phyloP scores from a whole-genome alignment of 2,113 vertebrate genomes.

The Prunella himalayana region DNA sequence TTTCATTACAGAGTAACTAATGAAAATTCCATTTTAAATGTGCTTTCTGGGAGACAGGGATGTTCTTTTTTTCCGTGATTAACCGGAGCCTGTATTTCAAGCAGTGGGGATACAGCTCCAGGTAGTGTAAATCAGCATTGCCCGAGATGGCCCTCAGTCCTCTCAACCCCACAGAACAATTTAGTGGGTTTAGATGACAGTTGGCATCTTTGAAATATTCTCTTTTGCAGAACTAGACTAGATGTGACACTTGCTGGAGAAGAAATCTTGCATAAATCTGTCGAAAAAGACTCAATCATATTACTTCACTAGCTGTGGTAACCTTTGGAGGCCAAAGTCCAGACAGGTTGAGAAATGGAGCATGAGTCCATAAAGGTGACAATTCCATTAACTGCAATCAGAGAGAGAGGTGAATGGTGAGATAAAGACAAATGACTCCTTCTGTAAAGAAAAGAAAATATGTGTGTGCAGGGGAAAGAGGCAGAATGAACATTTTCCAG shows the following conservation, averaged over 20 bases:
- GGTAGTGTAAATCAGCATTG: constrained; percentile 44
- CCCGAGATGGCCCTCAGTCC: constrained; percentile 15
- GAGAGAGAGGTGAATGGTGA: constrained; percentile 65
- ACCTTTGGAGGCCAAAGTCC: constrained; percentile 73
- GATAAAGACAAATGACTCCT: constrained; percentile 57
- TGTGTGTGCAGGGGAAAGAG: constrained; percentile 16
- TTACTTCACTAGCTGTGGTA: constrained; percentile 76
- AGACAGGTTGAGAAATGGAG: constrained; percentile 75
- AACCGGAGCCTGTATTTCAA: constrained; percentile 10
- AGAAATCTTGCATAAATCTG: constrained; percentile 75
- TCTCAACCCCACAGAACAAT: constrained; percentile 34
- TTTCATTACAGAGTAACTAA: neutral
- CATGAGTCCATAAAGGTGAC: constrained; percentile 68
- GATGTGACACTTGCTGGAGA: constrained; percentile 61
- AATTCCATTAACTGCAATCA: constrained; percentile 75
- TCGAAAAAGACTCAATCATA: constrained; percentile 72
- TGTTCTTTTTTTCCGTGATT: neutral
- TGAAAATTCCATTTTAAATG: constrained; percentile 25
- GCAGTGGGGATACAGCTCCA: neutral
- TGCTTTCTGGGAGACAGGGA: neutral
- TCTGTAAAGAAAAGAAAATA: constrained; percentile 43
- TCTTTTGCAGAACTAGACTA: constrained; percentile 40
- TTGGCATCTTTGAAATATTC: constrained; percentile 71
- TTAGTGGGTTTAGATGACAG: constrained; percentile 62
- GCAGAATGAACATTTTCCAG: neutral